Evolutionary conservation across 2,113 vertebrate genomes (phyloP), one percentile per base, ranked within the genome.

Genomic region (Panthera leo): DNA sequence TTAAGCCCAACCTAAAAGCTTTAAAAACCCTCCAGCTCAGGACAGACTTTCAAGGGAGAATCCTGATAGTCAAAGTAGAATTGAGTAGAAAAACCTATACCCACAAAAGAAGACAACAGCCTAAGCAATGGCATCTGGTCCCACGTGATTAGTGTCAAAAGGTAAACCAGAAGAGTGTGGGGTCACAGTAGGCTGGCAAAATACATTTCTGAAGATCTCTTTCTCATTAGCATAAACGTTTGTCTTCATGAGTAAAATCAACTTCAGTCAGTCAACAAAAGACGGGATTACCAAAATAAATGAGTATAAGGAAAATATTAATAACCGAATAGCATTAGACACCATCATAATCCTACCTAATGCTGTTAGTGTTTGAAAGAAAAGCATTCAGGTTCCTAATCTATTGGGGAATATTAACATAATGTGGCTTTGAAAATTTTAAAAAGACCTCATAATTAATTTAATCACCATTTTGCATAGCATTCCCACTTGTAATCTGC

Each of bases 381-480:
- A 82, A 96, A 93, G 36, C 89, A 94, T 98, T 91, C 55, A 67
- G 85, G 55, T 89, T 91, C 58, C 9, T 95, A 70, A 90, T 85
- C 94, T 97, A 31, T 39, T 80, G 79, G 94, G 53, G 82, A 93
- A 73, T 95, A 97, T 95, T 95, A 98, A 91, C 97, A 97, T 75
- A 79, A 95, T 91, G 67, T 58, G 78, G 87, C 70, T 92, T 79
- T 92, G 93, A 92, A 91, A 97, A 79, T 73, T 94, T 82, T 82
- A 91, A 88, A 91, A 98, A 94, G 94, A 95, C 92, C 95, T 98
- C 97, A 97, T 97, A 98, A 98, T 97, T 98, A 98, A 98, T 94
- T 96, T 83, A 55, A 68, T 96, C 88, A 94, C 42, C 51, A 76
- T 95, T 98, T 98, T 93, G 89, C 48, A 53, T 92, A 95, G 61